Evolutionary conservation across 2,888 invertebrate species (phyloP).

Genomic region (Pyrrhia umbra): DNA sequence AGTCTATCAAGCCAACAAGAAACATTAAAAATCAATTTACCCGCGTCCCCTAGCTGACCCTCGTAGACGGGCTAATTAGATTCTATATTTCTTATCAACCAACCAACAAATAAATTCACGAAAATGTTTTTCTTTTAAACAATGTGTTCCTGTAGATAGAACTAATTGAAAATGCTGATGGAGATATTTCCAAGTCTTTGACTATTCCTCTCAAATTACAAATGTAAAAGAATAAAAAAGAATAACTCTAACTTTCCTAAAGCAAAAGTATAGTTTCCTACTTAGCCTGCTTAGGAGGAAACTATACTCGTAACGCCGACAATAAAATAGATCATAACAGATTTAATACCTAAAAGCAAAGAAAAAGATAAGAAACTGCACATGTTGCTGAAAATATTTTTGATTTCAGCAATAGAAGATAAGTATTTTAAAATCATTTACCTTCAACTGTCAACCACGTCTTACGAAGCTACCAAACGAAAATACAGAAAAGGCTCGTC

Average conservation of each 20-base stretch:
- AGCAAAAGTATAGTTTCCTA: too few species aligned
- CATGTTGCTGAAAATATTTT: too few species aligned
- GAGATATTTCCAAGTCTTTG: too few species aligned
- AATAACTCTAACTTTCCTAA: too few species aligned
- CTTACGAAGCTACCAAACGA: slow-evolving; percentile 2
- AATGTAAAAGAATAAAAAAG: too few species aligned
- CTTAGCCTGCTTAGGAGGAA: too few species aligned
- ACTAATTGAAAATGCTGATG: too few species aligned
- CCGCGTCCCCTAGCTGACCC: slow-evolving; percentile 9
- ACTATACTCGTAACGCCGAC: too few species aligned
- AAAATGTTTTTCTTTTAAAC: neutral
- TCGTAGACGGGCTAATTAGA: slow-evolving; percentile 16
- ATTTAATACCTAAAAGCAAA: too few species aligned
- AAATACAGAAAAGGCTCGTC: slow-evolving; percentile 38
- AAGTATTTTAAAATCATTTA: neutral
- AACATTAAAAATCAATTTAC: slow-evolving; percentile 21
- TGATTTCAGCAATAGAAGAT: neutral
- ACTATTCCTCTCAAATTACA: too few species aligned
- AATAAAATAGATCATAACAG: too few species aligned
- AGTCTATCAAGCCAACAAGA: neutral
- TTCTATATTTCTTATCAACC: slow-evolving; percentile 16
- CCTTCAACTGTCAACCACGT: neutral
- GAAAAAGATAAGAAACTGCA: too few species aligned
- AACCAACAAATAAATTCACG: slow-evolving; percentile 7
- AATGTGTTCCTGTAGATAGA: neutral